Evolutionary conservation across 2,797 vertebrate genomes (phyloP), one percentile per base, ranked within the genome.

Genomic region (Enteromius fasciolatus): DNA sequence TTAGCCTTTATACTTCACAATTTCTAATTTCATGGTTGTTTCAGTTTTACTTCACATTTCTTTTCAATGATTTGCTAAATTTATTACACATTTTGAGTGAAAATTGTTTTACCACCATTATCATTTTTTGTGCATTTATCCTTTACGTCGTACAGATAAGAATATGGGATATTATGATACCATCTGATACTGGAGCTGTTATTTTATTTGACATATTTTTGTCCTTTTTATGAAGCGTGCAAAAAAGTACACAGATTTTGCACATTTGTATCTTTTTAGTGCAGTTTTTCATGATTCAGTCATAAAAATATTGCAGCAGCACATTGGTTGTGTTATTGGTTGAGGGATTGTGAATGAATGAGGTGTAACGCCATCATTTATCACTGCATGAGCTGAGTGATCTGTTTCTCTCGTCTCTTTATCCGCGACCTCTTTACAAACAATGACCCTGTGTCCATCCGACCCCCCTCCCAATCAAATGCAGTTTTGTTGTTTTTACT

Each of bases 401-500:
- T 94, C 91, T 91, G 92, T 94, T 92, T 93, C 92, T 93, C 92
- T 93, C 90, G 70, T 87, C 90, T 89, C 88, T 91, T 93, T 95
- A 94, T 95, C 92, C 90, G 88, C 76, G 86, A 87, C 87, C 84
- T 90, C 90, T 87, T 80, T 88, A 90, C 88, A 91, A 93, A 94
- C 94, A 94, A 94, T 94, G 91, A 89, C 91, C 92, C 92, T 93
- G 93, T 94, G 93, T 94, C 92, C 86, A 61, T 78, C 83, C 85
- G 86, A 63, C 83, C 89, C 88, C 76, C 90, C 87, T 90, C 92
- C 88, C 90, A 91, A 92, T 94, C 92, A 95, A 94, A 94, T 93
- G 93, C 91, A 93, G 94, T 93, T 94, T 93, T 94, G 93, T 95
- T 95, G 93, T 94, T 91, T 93, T 95, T 91, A 92, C 90, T 91